Base-by-base conservation (phyloP, 2,113 vertebrate species). In the Perca flavescens region DNA sequence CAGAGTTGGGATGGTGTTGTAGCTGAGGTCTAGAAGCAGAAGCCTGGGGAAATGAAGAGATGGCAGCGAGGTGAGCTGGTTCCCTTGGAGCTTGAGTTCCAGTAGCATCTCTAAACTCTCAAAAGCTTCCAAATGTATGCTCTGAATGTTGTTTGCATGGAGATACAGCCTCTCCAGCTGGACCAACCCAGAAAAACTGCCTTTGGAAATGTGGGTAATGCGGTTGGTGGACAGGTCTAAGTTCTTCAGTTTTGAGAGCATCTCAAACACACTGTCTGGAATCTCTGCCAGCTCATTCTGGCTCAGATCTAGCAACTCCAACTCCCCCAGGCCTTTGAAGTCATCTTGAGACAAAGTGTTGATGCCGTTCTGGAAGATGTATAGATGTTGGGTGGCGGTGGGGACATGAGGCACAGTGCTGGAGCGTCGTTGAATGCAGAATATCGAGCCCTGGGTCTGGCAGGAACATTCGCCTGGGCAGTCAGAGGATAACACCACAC, bases 151-250 rank as follows among this genome's bases (percentile, higher is more conserved):
- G 90, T 99, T 99, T 87, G 85, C 92, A 75, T 96, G 94, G 60
- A 99, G 96, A 93, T 99, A 99, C 53, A 99, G 94, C 76, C 98
- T 94, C 84, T 99, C 97, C 6, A 99, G 94, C 79, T 94, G 92
- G 47, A 91, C 90, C 83, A 99, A 93, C 2, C 98, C 97, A 0
- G 95, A 95, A 88, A 99, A 99, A 71, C 96, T 97, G 82, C 96
- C 95, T 0, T 96, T 97, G 82, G 95, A 96, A 89, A 99, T 96
- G 87, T 97, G 96, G 0, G 87, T 95, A 67, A 99, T 96, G 72
- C 92, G 90, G 91, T 99, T 99, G 47, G 94, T 93, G 0, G 97
- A 97, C 47, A 99, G 91, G 85, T 98, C 97, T 66, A 99, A 94
- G 92, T 98, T 98, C 88, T 94, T 95, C 0, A 99, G 95, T 64